Conservation (phyloP, 2,888 invertebrate genomes). For the Argynnis bischoffii region DNA sequence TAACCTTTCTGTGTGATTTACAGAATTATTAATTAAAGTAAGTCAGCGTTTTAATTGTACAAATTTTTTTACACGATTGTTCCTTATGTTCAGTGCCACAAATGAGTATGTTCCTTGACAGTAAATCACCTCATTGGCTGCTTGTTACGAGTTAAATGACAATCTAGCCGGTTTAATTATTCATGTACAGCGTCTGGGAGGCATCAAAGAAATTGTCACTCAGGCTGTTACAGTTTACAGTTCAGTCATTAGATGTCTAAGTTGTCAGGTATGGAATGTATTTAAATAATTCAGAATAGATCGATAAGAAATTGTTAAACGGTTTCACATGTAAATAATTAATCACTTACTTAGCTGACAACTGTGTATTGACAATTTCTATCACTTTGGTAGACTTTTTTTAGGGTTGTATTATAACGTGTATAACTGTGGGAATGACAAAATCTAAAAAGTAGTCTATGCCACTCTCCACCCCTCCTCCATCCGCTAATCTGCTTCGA, state of each 20-base stretch:
- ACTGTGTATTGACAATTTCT: neutral
- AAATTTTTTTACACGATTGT: neutral
- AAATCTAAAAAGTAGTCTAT: too few species aligned
- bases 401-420: too few species aligned
- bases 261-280: neutral
- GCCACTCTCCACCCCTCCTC: too few species aligned
- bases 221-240: conserved; percentile 16
- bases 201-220: conserved; percentile 34
- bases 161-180: conserved; percentile 35
- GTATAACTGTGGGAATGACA: too few species aligned
- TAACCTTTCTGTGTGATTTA: neutral
- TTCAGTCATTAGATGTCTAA: conserved; percentile 9
- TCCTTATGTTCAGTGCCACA: neutral
- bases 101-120: conserved; percentile 4
- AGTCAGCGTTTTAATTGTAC: neutral
- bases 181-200: conserved; percentile 30
- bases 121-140: conserved; percentile 21
- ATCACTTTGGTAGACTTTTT: neutral
- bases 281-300: neutral
- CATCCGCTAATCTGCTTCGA: too few species aligned
- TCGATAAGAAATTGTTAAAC: neutral
- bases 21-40: neutral
- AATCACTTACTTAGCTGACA: neutral
- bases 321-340: neutral
- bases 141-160: conserved; percentile 29